Base-by-base conservation (phyloP, 2,113 vertebrate species). In the Neoarius graeffei region DNA sequence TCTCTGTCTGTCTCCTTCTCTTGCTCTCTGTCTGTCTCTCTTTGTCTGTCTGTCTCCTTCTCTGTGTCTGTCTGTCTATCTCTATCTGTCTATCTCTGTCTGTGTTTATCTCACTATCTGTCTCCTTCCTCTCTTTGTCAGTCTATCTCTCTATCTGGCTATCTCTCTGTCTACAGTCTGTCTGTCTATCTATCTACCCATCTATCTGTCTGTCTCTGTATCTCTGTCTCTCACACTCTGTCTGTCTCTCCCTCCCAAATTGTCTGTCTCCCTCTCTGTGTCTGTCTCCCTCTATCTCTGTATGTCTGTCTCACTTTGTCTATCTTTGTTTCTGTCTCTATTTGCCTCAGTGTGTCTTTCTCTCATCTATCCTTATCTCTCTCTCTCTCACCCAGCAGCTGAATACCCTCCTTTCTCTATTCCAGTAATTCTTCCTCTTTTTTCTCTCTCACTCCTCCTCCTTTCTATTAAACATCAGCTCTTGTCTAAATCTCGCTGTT, bases 341-440 rank as follows among this genome's bases (percentile, higher is more conserved):
- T 42, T 42, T 42, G 42, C 42, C 42, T 42, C 42, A 42, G 52
- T 54, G 8, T 54, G 7, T 54, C 52, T 54, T 54, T 54, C 52
- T 7, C 59, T 60, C 20, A 42, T 60, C 19, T 20, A 42, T 42
- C 42, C 59, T 60, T 60, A 20, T 20, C 59, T 7, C 59, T 20
- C 59, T 64, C 60, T 64, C 60, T 64, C 60, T 64, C 5, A 0
- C 25, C 62, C 62, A 66, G 62, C 25, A n/a, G 13, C 57, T 7
- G 19, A 60, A 19, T 60, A 69, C 20, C 4, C n/a, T 30, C 27
- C 27, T 71, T 15, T 8, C 13, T 71, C 17, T 71, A 14, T 30
- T 5, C 9, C 6, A 62, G 7, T 13, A 15, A 17, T 2, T 20
- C 35, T 42, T 42, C 35, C 67, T 35, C 8, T 92, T 93, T 92